Percentiles rank a stretch among this genome's conserved stretches.
Evolutionary conservation across 2,888 invertebrate species (phyloP).

Genomic region (Drosophila mimica): DNA sequence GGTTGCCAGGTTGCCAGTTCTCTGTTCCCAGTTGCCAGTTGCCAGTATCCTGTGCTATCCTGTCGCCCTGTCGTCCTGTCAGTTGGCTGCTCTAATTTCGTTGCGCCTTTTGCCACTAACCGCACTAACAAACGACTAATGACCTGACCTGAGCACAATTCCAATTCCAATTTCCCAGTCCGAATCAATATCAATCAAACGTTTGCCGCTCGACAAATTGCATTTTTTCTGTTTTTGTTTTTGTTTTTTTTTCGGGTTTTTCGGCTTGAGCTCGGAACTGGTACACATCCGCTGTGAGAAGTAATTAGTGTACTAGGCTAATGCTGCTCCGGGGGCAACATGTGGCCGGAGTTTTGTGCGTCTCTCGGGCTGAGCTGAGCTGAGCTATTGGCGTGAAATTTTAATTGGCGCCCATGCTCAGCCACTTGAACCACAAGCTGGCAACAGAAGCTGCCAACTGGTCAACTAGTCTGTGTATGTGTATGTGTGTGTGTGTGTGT

Average conservation of each 20-base stretch:
- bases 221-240: slow-evolving; percentile 33
- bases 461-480: neutral
- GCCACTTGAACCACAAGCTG: slow-evolving; percentile 15
- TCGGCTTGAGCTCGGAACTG: slow-evolving; percentile 12
- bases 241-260: neutral
- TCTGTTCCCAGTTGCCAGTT: neutral
- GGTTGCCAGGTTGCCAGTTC: neutral
- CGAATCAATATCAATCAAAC: slow-evolving; percentile 81
- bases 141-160: slow-evolving; percentile 60
- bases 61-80: slow-evolving; percentile 22
- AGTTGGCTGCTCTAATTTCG: slow-evolving; percentile 73
- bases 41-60: neutral
- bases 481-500: neutral
- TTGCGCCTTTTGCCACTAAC: slow-evolving; percentile 70
- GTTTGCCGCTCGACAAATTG: slow-evolving; percentile 79
- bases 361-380: neutral
- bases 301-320: slow-evolving; percentile 72
- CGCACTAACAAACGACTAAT: slow-evolving; percentile 64
- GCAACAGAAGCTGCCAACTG: slow-evolving; percentile 14
- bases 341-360: slow-evolving; percentile 59
- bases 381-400: slow-evolving; percentile 80
- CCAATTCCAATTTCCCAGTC: slow-evolving; percentile 24
- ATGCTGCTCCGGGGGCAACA: slow-evolving; percentile 58
- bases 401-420: slow-evolving; percentile 68
- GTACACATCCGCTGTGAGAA: slow-evolving; percentile 58